Evolutionary conservation across 2,888 invertebrate genomes (phyloP), one percentile per base, ranked within the genome.

Genomic region (Tenodera sinensis): DNA sequence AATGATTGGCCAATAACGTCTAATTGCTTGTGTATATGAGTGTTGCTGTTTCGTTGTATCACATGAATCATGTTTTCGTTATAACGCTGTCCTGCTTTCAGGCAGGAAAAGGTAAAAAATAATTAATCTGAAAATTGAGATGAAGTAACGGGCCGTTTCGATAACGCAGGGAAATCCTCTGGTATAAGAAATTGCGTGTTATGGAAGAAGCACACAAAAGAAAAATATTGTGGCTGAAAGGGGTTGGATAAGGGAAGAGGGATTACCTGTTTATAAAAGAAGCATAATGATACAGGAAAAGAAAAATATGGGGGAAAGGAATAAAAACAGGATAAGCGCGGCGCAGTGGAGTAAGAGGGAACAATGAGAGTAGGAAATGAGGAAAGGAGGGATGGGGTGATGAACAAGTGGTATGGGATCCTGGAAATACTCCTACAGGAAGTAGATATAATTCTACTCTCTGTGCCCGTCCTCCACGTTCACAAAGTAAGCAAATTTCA

Each of bases 191-290:
- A 71, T 71, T 71, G 54, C 25, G 6, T 71, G 54, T 71, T 71
- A 25, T 15, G 3, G 54, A 71, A 27, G 34, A 85, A 27, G 83
- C 28, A 28, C 28, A 85, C 85, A 85, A 47, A 85, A 85, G 86
- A 81, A 86, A 54, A 47, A 85, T 85, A 54, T 85, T 54, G 28
- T 85, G 85, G 27, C 25, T 81, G 86, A 83, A 82, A 25, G 82
- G n/a, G 42, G 47, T 25, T 28, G 87, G 87, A 83, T 82, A 34
- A 87, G 87, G 34, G 83, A 87, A 83, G 87, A 87, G 83, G 83
- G 87, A 87, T 87, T 87, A 87, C 87, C 87, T 87, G 87, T 87
- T 87, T 87, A 87, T 87, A 87, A 87, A 87, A 83, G 87, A 27
- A 86, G 30, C 15, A 81, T 86, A 81, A 86, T 81, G 81, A 81